Conservation (phyloP, 2,888 invertebrate genomes). For the Rotaria socialis region DNA sequence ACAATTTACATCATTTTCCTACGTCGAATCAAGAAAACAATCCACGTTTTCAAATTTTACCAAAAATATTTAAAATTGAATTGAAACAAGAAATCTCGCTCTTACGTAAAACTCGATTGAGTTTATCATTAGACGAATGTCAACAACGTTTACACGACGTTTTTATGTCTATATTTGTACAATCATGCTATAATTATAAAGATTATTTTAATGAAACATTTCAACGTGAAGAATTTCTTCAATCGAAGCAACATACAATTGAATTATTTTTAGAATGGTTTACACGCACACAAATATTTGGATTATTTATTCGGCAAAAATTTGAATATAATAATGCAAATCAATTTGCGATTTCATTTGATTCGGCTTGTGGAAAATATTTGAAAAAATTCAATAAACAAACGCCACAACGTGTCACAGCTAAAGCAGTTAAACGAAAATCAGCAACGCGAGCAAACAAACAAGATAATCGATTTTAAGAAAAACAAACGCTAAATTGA, state of each 20-base stretch:
- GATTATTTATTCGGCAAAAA: slow-evolving; percentile 62
- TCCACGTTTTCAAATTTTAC: neutral
- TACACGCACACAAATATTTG: slow-evolving; percentile 79
- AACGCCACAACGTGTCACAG: slow-evolving; percentile 1
- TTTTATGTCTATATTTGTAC: slow-evolving; percentile 29
- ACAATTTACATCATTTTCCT: neutral
- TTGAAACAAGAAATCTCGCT: neutral
- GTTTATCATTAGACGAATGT: slow-evolving; percentile 28
- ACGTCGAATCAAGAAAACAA: too few relatives aligned
- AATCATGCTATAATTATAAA: slow-evolving; percentile 32
- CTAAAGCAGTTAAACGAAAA: slow-evolving; percentile 36
- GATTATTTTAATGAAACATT: neutral
- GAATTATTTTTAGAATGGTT: slow-evolving; percentile 79
- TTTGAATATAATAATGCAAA: neutral
- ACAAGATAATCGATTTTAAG: neutral
- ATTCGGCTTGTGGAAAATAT: slow-evolving; percentile 10
- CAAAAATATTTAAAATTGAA: slow-evolving; percentile 29
- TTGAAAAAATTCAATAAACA: neutral
- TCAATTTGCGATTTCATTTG: neutral
- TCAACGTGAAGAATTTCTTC: neutral
- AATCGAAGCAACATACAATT: slow-evolving; percentile 50
- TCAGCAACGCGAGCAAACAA: neutral
- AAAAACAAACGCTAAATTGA: neutral
- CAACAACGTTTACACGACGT: neutral
- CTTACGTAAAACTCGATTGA: neutral